A percentile compares a stretch with the other conserved stretches of the same genome.
Evolutionary conservation across 2,888 invertebrate species (phyloP).

Genomic region (Argyra leucocephala): DNA sequence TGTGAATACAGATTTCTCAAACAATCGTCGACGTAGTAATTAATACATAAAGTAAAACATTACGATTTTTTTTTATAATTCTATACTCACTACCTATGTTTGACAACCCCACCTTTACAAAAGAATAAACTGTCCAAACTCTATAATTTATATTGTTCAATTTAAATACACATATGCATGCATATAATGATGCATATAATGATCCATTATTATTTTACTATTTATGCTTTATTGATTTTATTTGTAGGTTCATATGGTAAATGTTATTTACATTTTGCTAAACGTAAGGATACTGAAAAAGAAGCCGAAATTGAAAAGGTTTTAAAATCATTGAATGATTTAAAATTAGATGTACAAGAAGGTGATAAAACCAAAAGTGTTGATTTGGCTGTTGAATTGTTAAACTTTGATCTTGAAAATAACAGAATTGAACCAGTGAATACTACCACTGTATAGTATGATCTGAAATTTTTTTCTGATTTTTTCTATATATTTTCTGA

Average conservation of each 20-base stretch:
- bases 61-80: too few relatives aligned
- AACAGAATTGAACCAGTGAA: constrained; percentile 37
- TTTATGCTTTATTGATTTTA: constrained; percentile 6
- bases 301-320: constrained; percentile 40
- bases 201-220: too few relatives aligned
- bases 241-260: constrained; percentile 54
- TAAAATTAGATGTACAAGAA: constrained; percentile 28
- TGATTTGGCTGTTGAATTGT: constrained; percentile 24
- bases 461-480: constrained; percentile 28
- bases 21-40: too few relatives aligned
- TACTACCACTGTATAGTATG: constrained; percentile 44
- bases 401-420: constrained; percentile 20
- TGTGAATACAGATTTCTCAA: too few relatives aligned
- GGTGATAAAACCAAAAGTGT: constrained; percentile 25
- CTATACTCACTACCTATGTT: too few relatives aligned
- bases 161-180: too few relatives aligned
- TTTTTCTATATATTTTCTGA: constrained; percentile 30
- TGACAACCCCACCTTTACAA: too few relatives aligned
- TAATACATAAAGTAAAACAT: too few relatives aligned
- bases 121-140: too few relatives aligned
- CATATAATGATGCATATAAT: too few relatives aligned
- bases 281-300: constrained; percentile 47
- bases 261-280: constrained; percentile 67
- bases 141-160: too few relatives aligned
- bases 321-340: constrained; percentile 37